These are phyloP conservation scores for Philereme vetulata DNA, from an alignment of 2,888 invertebrate species.

Conservation along the genomic window DNA sequence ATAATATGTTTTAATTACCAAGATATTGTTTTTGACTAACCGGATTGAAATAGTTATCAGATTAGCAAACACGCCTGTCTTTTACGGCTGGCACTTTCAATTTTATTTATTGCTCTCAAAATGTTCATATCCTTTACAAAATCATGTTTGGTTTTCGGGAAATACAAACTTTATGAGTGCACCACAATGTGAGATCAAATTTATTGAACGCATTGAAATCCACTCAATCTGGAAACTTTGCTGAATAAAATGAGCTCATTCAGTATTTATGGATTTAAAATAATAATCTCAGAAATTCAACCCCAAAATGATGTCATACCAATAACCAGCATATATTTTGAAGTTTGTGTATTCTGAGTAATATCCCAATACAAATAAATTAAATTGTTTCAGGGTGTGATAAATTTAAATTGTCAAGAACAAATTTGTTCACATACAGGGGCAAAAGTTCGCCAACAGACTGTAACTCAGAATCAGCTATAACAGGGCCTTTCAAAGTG, in stretches of 20 bases:
- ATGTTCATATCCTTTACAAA: constrained; percentile 18
- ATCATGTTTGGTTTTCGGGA: constrained; percentile 21
- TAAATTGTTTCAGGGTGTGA: neutral
- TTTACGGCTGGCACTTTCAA: constrained; percentile 15
- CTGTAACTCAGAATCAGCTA: constrained; percentile 19
- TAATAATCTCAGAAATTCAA: constrained; percentile 15
- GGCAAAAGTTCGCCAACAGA: constrained; percentile 14
- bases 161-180: constrained; percentile 22
- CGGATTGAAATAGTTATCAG: constrained; percentile 13
- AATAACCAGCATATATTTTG: neutral
- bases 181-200: constrained; percentile 24
- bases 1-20: neutral
- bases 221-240: constrained; percentile 28
- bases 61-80: constrained; percentile 22
- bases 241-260: constrained; percentile 37
- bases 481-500: constrained; percentile 14
- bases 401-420: constrained; percentile 6
- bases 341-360: neutral
- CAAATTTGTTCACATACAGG: constrained; percentile 8
- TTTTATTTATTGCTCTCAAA: constrained; percentile 23
- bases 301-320: constrained; percentile 7
- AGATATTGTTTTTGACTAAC: neutral
- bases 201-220: constrained; percentile 23
- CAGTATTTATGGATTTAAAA: constrained; percentile 26
- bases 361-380: neutral